These are phyloP conservation scores for Heptranchias perlo DNA, from an alignment of 2,113 vertebrate species.

Conservation along the genomic window DNA sequence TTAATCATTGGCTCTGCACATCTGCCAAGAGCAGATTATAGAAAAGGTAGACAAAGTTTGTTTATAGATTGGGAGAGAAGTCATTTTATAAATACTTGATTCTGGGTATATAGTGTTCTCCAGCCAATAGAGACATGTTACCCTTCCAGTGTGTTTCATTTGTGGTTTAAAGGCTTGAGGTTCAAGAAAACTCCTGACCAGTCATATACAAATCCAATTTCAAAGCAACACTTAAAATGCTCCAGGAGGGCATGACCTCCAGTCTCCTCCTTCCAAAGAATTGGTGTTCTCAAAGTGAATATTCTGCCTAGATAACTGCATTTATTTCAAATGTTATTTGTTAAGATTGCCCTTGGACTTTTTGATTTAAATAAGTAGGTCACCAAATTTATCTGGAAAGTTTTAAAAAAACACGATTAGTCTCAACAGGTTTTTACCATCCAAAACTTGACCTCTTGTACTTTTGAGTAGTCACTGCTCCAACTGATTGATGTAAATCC, in stretches of 20 bases:
- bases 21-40: background rate
- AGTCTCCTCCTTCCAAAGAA: background rate
- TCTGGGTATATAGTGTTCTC: background rate
- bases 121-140: background rate
- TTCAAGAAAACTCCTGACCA: background rate
- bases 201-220: background rate
- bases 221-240: background rate
- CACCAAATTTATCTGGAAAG: background rate
- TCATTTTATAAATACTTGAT: no score
- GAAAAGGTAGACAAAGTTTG: no score
- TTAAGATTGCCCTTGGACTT: background rate
- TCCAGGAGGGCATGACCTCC: background rate
- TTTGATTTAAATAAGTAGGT: background rate
- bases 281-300: background rate
- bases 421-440: background rate
- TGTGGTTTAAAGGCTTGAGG: background rate
- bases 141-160: background rate
- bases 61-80: background rate
- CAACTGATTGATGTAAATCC: background rate
- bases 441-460: background rate
- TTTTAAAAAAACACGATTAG: background rate
- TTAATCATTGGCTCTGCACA: background rate
- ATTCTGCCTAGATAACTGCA: background rate
- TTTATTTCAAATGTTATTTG: background rate
- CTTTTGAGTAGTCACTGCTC: background rate